phyloP scores from a whole-genome alignment of 2,113 vertebrate species.

The cat (Felis catus) region DNA sequence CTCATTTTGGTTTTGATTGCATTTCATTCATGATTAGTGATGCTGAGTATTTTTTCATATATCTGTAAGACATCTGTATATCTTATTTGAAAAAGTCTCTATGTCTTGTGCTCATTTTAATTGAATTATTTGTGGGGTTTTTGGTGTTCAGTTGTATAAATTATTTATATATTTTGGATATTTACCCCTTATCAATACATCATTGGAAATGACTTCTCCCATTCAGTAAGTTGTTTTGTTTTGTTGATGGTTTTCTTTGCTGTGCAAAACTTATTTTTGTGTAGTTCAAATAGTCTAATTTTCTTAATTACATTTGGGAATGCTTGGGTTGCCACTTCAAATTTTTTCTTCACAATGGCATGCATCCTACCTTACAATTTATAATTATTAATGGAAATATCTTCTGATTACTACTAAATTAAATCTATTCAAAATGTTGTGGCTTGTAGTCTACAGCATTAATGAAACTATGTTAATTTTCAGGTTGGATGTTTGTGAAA shows the following conservation, averaged over 20 bases:
- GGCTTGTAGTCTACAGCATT: not conserved
- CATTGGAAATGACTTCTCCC: not conserved
- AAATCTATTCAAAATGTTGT: not conserved
- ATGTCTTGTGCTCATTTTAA: not conserved
- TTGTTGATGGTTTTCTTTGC: not conserved
- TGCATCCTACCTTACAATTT: not conserved
- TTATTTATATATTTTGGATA: not conserved
- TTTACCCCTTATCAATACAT: not conserved
- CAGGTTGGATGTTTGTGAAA: not conserved
- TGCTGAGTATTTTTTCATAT: no score
- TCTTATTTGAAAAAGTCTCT: not conserved
- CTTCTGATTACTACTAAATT: not conserved
- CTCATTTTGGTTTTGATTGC: not conserved
- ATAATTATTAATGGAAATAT: not conserved
- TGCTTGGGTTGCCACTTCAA: not conserved
- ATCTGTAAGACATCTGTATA: not conserved
- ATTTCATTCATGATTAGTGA: not conserved
- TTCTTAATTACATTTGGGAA: not conserved
- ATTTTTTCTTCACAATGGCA: not conserved
- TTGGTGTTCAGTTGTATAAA: not conserved
- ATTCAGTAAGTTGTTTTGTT: not conserved
- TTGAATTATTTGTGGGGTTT: not conserved
- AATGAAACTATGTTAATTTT: not conserved
- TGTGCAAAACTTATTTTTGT: not conserved
- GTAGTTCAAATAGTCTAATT: not conserved